Base-by-base conservation (phyloP, 2,113 vertebrate genomes). In the Anguilla japonica region DNA sequence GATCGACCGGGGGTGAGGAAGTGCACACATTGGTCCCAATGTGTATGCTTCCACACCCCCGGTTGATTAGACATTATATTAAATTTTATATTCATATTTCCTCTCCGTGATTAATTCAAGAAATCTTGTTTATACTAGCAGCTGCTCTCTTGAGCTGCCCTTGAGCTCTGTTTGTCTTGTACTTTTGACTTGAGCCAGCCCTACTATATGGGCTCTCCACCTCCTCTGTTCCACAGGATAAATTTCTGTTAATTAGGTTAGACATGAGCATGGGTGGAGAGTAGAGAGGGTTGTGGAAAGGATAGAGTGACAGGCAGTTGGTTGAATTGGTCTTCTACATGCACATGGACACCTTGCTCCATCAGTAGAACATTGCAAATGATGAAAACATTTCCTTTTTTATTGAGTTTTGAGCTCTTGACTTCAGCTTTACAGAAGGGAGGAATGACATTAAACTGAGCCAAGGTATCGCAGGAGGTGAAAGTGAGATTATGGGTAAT, bases 11-110 rank as follows among this genome's bases (percentile, higher is more conserved):
- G 71, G 39, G 83, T 84, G 41, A 75, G 43, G 75, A 80, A 26
- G 46, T n/a, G 75, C 87, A 84, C 83, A 82, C 88, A 85, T 29
- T 40, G 53, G 87, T 85, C 83, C 56, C 29, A 67, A 34, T 34
- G 34, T 34, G 34, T 34, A 34, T 34, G 34, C 34, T 34, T 34
- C 34, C 34, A 1, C 34, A 34, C 34, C 34, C 34, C 34, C 1
- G 34, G 34, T 34, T 34, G 34, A 34, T 34, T 1, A 34, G 1
- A 1, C 34, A 34, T 34, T 34, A 34, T 34, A 85, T 83, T 79
- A 85, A 83, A 29, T 46, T 53, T 39, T n/a, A 18, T 79, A 15
- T 40, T 60, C 87, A 56, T 41, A 60, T 86, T 87, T n/a, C 8
- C 81, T 15, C 40, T 81, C 39, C 57, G 41, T 81, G 85, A 85